Evolutionary conservation across 2,888 invertebrate species (phyloP), one percentile per base, ranked within the genome.

Genomic region (Trisateles emortualis): DNA sequence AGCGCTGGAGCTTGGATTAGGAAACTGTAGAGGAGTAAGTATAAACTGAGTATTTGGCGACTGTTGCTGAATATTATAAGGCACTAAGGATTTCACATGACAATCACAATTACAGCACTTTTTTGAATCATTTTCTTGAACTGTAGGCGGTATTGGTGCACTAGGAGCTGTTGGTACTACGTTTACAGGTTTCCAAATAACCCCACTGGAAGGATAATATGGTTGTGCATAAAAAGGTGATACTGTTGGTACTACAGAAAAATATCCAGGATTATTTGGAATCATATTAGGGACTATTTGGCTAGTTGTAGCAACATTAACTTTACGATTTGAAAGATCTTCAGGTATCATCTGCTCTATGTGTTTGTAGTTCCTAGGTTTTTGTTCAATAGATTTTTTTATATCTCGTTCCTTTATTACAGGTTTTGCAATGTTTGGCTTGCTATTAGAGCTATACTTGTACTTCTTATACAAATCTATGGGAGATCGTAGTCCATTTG

Each of bases 181-280:
- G 47, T 68, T 80, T 19, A 82, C 44, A 11, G 86, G 84, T 50
- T 85, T 86, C 86, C 85, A 88, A 43, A 87, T 36, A 14, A 84
- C 59, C 36, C 80, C 81, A 26, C 75, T 78, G 8, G 78, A 47
- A 22, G 81, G 51, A 0, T 79, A 44, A 41, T 72, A 78, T 0
- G 83, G 68, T 36, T 78, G 81, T 14, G 80, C 59, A 49, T 78
- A 81, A 36, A 76, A 67, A 6, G 53, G 39, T 14, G 60, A 41
- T 17, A 55, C 40, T n/a, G 79, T 73, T 26, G 82, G 78, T 17
- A 79, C 64, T 1, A 76, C 30, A 3, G 80, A 67, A 30, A 68
- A 45, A 53, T 64, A 72, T 29, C 69, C 58, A 19, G 68, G 32
- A 57, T 54, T 60, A 13, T 33, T 59, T 2, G 65, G 6, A 40